Evolutionary conservation across 2,888 invertebrate species (phyloP).

Genomic region (Rhamnusium bicolor): DNA sequence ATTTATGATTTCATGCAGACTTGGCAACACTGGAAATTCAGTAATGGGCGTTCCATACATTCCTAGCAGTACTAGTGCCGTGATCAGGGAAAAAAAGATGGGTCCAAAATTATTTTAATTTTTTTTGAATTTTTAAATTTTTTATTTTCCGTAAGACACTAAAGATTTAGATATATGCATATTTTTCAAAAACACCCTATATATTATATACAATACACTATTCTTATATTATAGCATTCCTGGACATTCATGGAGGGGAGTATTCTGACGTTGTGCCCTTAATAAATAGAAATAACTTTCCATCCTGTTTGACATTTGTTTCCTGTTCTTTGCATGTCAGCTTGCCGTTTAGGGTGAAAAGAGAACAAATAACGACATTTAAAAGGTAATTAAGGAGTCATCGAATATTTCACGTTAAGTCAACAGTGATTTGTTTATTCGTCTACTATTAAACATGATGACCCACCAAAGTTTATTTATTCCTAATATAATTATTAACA

Average conservation of each 20-base stretch:
- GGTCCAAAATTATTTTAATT: too few species aligned
- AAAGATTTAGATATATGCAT: too few species aligned
- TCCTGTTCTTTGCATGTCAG: constrained; percentile 11
- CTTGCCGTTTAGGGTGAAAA: not conserved
- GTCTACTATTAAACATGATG: not conserved
- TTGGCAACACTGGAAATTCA: too few species aligned
- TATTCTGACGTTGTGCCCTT: not conserved
- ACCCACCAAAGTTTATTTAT: not conserved
- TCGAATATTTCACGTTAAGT: constrained; percentile 2
- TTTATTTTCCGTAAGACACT: too few species aligned
- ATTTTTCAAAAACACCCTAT: too few species aligned
- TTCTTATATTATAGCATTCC: not conserved
- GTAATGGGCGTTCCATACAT: too few species aligned
- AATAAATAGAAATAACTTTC: not conserved
- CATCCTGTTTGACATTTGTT: not conserved
- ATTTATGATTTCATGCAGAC: too few species aligned
- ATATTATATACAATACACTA: too few species aligned
- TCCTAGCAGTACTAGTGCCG: too few species aligned
- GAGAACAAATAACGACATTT: constrained; percentile 11
- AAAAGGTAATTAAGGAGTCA: constrained; percentile 20
- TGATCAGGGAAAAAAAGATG: too few species aligned
- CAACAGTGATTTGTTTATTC: constrained; percentile 7
- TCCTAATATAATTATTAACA: not conserved
- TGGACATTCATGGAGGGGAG: not conserved
- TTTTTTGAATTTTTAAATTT: too few species aligned